Percentiles rank a stretch among this genome's conserved stretches.
phyloP scores from a whole-genome alignment of 2,113 vertebrate species.

The Ahaetulla prasina region DNA sequence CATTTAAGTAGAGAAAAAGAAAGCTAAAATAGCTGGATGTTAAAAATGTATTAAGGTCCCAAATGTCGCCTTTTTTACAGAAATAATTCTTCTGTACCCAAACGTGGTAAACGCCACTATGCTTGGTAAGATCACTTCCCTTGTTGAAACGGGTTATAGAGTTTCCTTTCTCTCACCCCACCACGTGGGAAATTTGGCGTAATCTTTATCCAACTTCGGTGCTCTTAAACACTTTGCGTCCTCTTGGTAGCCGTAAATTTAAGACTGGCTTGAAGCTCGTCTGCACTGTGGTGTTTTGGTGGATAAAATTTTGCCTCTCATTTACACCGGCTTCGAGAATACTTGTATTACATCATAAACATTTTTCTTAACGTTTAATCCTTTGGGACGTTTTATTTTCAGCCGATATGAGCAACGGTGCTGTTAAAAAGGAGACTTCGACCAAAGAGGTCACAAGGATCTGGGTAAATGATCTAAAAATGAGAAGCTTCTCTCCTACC shows the following conservation, averaged over 20 bases:
- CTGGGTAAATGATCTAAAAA: slow-evolving; percentile 91
- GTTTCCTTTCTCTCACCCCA: not conserved
- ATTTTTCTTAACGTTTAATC: not conserved
- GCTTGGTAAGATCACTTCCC: slow-evolving; percentile 44
- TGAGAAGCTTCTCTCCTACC: slow-evolving; percentile 87
- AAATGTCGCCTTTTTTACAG: slow-evolving; percentile 60
- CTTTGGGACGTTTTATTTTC: slow-evolving; percentile 46
- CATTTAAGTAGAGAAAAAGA: not conserved
- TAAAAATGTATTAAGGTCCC: slow-evolving; percentile 3
- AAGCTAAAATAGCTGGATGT: not conserved
- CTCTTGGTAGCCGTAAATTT: not conserved
- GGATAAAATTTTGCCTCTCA: not conserved
- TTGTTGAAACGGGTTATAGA: slow-evolving; percentile 22
- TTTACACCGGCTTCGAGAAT: not conserved
- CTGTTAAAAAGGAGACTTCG: slow-evolving; percentile 88
- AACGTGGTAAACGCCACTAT: slow-evolving; percentile 62
- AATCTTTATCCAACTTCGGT: not conserved
- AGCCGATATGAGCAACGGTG: slow-evolving; percentile 92
- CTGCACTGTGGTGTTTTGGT: not conserved
- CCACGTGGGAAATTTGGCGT: not conserved
- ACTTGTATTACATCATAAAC: not conserved
- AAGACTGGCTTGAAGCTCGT: not conserved
- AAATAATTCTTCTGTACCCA: slow-evolving; percentile 67
- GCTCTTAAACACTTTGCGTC: not conserved
- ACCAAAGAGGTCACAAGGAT: slow-evolving; percentile 89